Evolutionary conservation across 1,140 invertebrate genomes (phyloP).

Genomic region (Parapsyche elsis): DNA sequence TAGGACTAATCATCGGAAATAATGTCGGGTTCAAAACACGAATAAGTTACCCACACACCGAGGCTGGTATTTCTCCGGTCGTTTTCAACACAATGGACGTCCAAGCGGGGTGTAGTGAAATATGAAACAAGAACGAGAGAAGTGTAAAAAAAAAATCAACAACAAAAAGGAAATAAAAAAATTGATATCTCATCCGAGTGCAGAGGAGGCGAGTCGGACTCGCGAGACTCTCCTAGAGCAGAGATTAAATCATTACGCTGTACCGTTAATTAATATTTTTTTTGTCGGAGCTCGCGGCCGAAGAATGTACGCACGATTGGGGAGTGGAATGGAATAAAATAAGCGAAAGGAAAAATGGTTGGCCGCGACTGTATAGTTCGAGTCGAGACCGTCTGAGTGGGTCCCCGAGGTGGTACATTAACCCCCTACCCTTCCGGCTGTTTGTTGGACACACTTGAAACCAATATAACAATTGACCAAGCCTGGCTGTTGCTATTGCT

Average conservation of each 20-base stretch:
- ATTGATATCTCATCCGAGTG: neutral
- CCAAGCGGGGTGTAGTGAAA: neutral
- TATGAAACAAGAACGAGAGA: neutral
- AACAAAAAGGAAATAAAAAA: neutral
- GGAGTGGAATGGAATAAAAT: no score
- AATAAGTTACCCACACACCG: neutral
- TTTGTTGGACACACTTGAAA: slow-evolving; percentile 14
- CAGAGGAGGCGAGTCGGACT: no score
- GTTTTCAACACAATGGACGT: neutral
- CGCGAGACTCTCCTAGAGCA: neutral
- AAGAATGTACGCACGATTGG: no score
- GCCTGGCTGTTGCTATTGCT: neutral
- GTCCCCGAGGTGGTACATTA: neutral
- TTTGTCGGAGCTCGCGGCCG: neutral
- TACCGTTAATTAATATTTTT: slow-evolving; percentile 19
- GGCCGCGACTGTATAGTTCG: neutral
- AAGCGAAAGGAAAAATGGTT: neutral
- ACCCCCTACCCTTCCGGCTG: neutral
- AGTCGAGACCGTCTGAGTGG: neutral
- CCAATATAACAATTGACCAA: slow-evolving; percentile 6
- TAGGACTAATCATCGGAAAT: slow-evolving; percentile 7
- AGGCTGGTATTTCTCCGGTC: neutral
- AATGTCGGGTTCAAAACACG: neutral
- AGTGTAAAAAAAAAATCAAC: neutral
- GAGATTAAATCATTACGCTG: slow-evolving; percentile 28